Evolutionary conservation across 2,888 invertebrate genomes (phyloP), one percentile per base, ranked within the genome.

Genomic region (Euzetes globulus): DNA sequence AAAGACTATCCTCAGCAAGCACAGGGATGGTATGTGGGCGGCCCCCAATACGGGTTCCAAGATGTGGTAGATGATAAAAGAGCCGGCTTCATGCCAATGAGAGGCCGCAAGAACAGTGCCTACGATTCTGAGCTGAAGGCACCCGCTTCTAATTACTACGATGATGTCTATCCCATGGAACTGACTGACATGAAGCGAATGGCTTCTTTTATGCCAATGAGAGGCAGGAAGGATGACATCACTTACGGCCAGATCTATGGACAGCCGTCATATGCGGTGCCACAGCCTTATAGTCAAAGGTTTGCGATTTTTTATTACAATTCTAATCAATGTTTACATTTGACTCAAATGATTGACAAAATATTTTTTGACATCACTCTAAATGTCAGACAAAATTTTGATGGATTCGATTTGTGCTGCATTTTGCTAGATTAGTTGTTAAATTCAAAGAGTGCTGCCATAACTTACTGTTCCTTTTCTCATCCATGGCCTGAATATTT

Each of bases 201-300:
- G 47, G 75, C 76, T 22, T 76, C 76, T 27, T 76, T 76, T 52
- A 73, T 76, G 76, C 76, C 76, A 33, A 76, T 76, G 76, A 45
- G 76, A 17, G 76, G 76, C 37, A 73, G 74, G 50, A 76, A 76
- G 70, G 74, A 63, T 22, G 60, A 47, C 41, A 47, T 41, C 25
- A 70, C 52, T 58, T 11, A 29, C 41, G 52, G 50, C 19, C 45
- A 52, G 60, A 68, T 25, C 13, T 70, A 58, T 33, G 45, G 27
- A 19, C 75, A 72, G 15, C 41, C 63, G 6, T 60, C 55, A 37
- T 75, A 75, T 60, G 47, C 75, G 33, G 74, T 73, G 73, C 73
- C 72, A 73, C 75, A 76, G 75, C 27, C 70, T 22, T 58, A 22
- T 15, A 25, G 7, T 58, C 58, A 4, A 25, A 58, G 58, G 58